phyloP scores from a whole-genome alignment of 2,113 vertebrate genomes.

The Ailuropoda melanoleuca region DNA sequence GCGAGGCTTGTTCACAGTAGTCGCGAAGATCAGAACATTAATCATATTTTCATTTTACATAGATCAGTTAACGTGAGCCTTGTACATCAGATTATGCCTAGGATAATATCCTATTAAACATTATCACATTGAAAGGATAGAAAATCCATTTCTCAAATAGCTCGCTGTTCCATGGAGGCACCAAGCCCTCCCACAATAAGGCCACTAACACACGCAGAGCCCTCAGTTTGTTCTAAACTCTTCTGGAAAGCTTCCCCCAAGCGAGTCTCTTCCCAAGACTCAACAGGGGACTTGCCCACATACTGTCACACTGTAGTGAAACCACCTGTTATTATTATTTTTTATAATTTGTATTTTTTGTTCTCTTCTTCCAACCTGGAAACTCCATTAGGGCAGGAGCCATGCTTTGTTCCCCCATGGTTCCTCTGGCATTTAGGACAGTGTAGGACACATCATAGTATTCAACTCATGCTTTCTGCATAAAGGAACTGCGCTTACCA shows the following conservation, averaged over 20 bases:
- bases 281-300: rapidly evolving
- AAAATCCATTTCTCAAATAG: conserved; percentile 54
- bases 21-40: conserved; percentile 19
- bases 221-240: neutral
- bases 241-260: neutral
- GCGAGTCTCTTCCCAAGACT: neutral
- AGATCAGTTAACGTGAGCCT: conserved; percentile 47
- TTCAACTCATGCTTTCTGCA: neutral
- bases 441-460: neutral
- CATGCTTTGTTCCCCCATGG: rapidly evolving
- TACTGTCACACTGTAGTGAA: neutral
- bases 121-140: conserved; percentile 48
- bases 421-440: neutral
- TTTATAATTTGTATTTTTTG: neutral
- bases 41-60: conserved; percentile 71
- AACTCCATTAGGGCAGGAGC: neutral
- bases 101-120: conserved; percentile 63
- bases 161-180: neutral
- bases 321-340: neutral
- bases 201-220: rapidly evolving
- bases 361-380: neutral
- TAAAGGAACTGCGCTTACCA: neutral
- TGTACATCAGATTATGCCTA: conserved; percentile 29
- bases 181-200: neutral
- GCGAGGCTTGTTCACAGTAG: conserved; percentile 12